phyloP scores from a whole-genome alignment of 2,797 vertebrate genomes.

The Bucorvus abyssinicus region DNA sequence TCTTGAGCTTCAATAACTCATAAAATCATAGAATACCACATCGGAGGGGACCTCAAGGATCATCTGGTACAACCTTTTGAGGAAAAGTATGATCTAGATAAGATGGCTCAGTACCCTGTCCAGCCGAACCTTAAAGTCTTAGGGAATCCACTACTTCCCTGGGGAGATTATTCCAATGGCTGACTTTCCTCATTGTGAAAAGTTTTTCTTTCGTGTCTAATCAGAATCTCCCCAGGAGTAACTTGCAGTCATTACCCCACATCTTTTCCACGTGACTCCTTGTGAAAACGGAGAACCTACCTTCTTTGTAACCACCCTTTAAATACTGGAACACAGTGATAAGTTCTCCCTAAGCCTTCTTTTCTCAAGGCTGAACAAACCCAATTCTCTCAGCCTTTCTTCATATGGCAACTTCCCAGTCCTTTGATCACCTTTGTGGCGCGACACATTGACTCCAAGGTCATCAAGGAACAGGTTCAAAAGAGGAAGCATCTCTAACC shows the following conservation, averaged over 20 bases:
- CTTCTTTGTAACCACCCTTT: background rate
- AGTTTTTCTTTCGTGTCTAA: background rate
- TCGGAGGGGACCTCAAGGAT: background rate
- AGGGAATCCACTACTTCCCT: background rate
- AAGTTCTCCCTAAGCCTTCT: background rate
- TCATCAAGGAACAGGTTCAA: background rate
- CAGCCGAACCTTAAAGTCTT: background rate
- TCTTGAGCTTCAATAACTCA: background rate
- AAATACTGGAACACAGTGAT: background rate
- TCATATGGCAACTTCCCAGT: background rate
- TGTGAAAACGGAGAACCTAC: background rate
- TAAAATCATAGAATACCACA: background rate
- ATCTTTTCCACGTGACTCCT: background rate
- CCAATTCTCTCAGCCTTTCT: background rate
- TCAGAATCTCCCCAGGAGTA: background rate
- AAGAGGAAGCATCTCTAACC: conserved; percentile 11
- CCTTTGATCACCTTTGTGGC: background rate
- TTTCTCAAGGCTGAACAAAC: background rate
- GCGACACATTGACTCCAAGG: background rate
- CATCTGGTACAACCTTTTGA: background rate
- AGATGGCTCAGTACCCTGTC: background rate
- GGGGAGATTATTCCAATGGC: background rate
- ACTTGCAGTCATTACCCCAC: background rate
- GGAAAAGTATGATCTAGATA: background rate
- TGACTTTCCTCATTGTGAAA: background rate